Conservation (phyloP, 1,140 invertebrate species). For the Pentalonia nigronervosa region DNA sequence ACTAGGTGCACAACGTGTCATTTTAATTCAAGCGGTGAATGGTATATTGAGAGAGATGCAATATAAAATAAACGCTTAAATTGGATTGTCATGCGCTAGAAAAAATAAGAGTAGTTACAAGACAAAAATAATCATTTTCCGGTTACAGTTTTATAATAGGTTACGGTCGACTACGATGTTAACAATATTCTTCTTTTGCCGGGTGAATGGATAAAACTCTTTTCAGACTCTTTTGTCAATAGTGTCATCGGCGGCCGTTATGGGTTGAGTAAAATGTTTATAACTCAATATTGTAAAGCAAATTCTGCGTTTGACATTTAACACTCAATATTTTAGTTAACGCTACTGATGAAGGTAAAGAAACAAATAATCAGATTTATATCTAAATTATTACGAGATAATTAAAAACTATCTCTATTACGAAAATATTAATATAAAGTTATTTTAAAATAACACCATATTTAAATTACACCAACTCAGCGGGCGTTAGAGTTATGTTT, state of each 20-base stretch:
- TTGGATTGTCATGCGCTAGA: not conserved
- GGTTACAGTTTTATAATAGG: not conserved
- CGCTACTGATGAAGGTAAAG: not conserved
- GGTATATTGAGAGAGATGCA: not conserved
- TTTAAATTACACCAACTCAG: not conserved
- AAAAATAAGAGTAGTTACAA: not conserved
- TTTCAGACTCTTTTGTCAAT: conserved; percentile 22
- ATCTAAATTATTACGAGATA: not conserved
- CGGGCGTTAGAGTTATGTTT: not conserved
- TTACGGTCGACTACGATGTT: not conserved
- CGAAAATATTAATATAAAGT: not conserved
- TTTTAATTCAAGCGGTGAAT: not conserved
- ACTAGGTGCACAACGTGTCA: not conserved
- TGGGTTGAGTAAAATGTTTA: not conserved
- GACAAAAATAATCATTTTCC: not conserved
- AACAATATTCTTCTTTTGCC: conserved; percentile 29
- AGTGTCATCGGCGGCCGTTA: not conserved
- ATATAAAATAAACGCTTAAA: conserved; percentile 11
- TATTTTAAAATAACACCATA: not conserved
- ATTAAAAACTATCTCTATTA: not conserved
- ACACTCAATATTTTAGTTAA: not conserved
- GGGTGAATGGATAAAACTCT: not conserved
- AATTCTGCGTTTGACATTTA: conserved; percentile 30
- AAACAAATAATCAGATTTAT: not conserved
- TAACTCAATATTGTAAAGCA: not conserved